Conservation (phyloP, 2,888 invertebrate species). For the Azorinus chamasolen region DNA sequence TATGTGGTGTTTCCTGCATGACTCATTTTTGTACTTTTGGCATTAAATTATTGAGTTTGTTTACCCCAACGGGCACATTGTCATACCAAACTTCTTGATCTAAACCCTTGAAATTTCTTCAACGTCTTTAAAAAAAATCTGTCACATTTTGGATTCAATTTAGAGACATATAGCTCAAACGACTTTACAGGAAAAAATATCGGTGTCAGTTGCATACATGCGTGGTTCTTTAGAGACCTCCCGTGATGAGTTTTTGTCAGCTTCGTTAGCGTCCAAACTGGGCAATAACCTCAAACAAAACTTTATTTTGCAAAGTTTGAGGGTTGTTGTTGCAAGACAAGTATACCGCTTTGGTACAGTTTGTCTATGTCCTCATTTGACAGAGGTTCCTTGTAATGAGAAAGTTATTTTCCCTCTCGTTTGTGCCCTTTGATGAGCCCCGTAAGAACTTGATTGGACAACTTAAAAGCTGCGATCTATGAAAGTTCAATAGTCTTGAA, state of each 20-base stretch:
- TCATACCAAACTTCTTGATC: too few species aligned
- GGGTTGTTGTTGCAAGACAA: conserved; percentile 5
- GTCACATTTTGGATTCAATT: conserved; percentile 47
- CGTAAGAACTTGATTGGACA: conserved; percentile 27
- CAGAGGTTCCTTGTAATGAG: conserved; percentile 33
- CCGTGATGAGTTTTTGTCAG: neutral
- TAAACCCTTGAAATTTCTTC: conserved; percentile 10
- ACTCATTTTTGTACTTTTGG: too few species aligned
- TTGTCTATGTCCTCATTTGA: conserved; percentile 17
- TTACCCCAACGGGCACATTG: too few species aligned
- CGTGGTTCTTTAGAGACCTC: conserved; percentile 19
- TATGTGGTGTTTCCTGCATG: too few species aligned
- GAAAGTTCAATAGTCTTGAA: conserved; percentile 9
- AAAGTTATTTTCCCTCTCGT: conserved; percentile 42
- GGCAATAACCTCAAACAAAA: conserved; percentile 34
- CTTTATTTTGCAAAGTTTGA: conserved; percentile 35
- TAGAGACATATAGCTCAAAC: conserved; percentile 55
- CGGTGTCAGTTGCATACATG: conserved; percentile 48
- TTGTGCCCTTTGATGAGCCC: conserved; percentile 37
- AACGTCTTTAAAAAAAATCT: conserved; percentile 59
- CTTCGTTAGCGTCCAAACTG: conserved; percentile 49
- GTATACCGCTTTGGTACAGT: conserved; percentile 10
- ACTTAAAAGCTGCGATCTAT: conserved; percentile 14
- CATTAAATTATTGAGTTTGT: too few species aligned
- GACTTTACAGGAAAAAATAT: conserved; percentile 52